Percentiles rank a stretch among this genome's conserved stretches.
These are phyloP conservation scores for Characodon lateralis DNA, from an alignment of 2,797 vertebrate species.

Conservation along the genomic window DNA sequence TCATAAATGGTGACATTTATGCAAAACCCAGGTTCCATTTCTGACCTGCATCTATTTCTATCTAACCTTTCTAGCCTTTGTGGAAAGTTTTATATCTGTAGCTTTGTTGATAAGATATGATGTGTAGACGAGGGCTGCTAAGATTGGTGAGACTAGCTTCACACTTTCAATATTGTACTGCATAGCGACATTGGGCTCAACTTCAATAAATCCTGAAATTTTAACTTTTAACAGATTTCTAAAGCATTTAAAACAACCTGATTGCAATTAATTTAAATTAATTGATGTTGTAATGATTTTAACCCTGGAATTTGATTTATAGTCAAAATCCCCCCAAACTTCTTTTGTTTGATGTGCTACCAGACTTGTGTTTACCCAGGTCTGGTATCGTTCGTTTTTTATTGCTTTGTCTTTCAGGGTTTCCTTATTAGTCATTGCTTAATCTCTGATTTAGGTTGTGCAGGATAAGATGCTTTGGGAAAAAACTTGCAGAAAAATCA, in stretches of 20 bases:
- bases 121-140: neutral
- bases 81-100: neutral
- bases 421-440: neutral
- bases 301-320: neutral
- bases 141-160: neutral
- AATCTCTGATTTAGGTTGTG: neutral
- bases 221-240: neutral
- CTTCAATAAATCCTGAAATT: neutral
- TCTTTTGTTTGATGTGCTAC: neutral
- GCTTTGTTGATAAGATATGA: neutral
- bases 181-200: neutral
- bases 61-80: neutral
- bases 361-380: neutral
- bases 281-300: neutral
- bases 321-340: neutral
- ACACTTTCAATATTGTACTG: neutral
- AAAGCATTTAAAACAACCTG: neutral
- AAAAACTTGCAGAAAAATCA: constrained; percentile 33
- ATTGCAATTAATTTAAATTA: neutral
- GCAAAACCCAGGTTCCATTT: neutral
- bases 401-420: neutral
- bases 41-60: neutral
- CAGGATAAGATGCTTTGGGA: neutral
- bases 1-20: neutral
- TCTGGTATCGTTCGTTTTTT: neutral